A percentile compares a stretch with the other conserved stretches of the same genome.
Conservation (phyloP, 53 echinoderm and acorn worm genomes). For the Stichopus horrens region DNA sequence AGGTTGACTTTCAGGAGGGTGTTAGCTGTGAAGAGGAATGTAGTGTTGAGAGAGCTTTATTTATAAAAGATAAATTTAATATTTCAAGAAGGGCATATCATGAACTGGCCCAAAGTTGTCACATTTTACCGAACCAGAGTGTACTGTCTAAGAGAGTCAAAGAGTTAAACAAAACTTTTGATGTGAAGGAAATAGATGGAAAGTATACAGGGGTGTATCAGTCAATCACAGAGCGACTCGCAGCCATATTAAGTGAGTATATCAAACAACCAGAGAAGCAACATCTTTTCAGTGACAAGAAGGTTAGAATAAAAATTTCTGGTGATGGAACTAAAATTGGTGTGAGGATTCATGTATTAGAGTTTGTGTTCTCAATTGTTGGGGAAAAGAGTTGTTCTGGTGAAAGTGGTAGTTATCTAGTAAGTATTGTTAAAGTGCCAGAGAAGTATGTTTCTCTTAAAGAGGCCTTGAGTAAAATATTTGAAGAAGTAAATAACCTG, state of each 20-base stretch:
- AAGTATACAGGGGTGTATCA: conserved; percentile 2
- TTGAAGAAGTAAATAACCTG: neutral
- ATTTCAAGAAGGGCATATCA: conserved; percentile 26
- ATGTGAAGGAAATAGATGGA: conserved; percentile 1
- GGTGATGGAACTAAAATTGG: conserved; percentile 28
- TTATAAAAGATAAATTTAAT: neutral
- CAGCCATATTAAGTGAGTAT: neutral
- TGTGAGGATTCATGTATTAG: neutral
- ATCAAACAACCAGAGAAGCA: neutral
- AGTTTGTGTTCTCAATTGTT: conserved; percentile 15
- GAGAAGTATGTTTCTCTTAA: conserved; percentile 5
- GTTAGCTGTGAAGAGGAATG: neutral
- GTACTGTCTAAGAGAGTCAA: neutral
- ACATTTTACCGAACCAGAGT: neutral
- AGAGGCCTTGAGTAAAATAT: neutral
- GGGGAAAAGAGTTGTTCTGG: conserved; percentile 13
- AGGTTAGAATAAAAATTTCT: conserved; percentile 9
- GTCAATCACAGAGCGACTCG: neutral
- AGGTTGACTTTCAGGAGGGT: conserved; percentile 8
- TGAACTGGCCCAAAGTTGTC: conserved; percentile 14
- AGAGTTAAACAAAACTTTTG: neutral
- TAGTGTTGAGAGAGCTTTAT: neutral
- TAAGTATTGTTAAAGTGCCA: neutral
- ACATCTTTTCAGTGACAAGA: neutral
- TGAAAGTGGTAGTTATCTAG: conserved; percentile 1